Base-by-base conservation (phyloP, 1,140 invertebrate genomes). In the Fopius arisanus region DNA sequence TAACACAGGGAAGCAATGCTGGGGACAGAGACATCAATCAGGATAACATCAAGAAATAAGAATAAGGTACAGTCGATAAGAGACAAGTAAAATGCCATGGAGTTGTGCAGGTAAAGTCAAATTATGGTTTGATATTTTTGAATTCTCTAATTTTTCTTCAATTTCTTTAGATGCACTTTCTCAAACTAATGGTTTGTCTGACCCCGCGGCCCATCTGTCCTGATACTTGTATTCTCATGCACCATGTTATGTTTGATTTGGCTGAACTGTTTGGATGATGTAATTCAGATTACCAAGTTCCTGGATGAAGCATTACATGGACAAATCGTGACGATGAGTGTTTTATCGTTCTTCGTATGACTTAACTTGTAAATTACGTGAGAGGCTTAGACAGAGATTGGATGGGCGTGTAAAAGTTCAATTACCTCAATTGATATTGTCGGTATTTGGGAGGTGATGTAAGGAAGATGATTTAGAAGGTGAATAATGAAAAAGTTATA, bases 1-100 rank as follows among this genome's bases (percentile, higher is more conserved):
- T 73, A 73, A 73, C 48, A 73, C 26, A 19, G 19, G 51, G 66
- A 68, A 73, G 62, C 68, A 14, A 66, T 54, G 48, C 43, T 66
- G 21, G 26, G 19, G 43, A 48, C 14, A 14, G 43, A 37, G 29
- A 19, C 59, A 66, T 43, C 29, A 10, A 29, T 28, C 21, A 5
- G 21, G 10, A 19, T 19, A 29, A 10, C 41, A 29, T 43, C 67
- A 48, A 51, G 10, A 10, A 69, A 26, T 40, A 26, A 67, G 12
- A 67, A 5, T 21, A 19, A 19, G 16, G n/a, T n/a, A 67, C 0
- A 43, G 19, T 12, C 43, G 2, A 59, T 59, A 9, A 19, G 43
- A 19, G 43, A 48, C 43, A 48, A 48, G 16, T 10, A 1, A 37
- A 51, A 51, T 51, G 19, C 43, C 43, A 51, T 51, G n/a, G n/a